Base-by-base conservation (phyloP, 92 coral and sea anemone genomes). In the Hydrozoanthus gracilis region DNA sequence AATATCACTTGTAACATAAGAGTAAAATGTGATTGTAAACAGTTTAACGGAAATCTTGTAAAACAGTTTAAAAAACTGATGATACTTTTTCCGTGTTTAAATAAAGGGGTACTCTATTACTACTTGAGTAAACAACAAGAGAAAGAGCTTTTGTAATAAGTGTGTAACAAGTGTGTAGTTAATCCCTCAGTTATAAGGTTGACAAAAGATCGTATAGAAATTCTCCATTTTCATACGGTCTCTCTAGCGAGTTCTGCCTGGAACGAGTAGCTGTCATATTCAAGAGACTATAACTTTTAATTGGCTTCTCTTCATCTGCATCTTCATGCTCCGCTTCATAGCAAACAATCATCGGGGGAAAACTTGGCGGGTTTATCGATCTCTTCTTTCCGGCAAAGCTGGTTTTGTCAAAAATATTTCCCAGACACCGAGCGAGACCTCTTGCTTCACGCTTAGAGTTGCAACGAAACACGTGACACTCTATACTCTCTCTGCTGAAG, bases 381-480 rank as follows among this genome's bases (percentile, higher is more conserved):
- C 79, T 17, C 56, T 49, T 49, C 13, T 11, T 5, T 54, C 56
- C 39, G 39, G 39, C 39, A 27, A 71, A 71, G 76, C 12, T 44
- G 44, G 16, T n/a, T 71, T 45, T 71, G 15, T 5, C 49, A 12
- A 71, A 39, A 0, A 51, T 10, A 44, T 20, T 51, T 13, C 20
- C 47, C 12, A 49, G n/a, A 7, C 79, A 44, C 79, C 17, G 13
- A 17, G 79, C 79, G 27, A 75, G 39, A 3, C 20, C 15, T 50
- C 51, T 75, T 27, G 79, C 79, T 8, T 51, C 79, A 4, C 48
- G 64, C 10, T 10, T 50, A 46, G 79, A 75, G 8, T n/a, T 18
- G 45, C 79, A 75, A 49, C 50, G 79, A 49, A 75, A 75, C 48
- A 75, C 79, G 58, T 75, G 79, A 46, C 79, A 75, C 15, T 50